These are phyloP conservation scores for Ammodramus savannarum DNA, from an alignment of 2,113 vertebrate species.

Conservation along the genomic window DNA sequence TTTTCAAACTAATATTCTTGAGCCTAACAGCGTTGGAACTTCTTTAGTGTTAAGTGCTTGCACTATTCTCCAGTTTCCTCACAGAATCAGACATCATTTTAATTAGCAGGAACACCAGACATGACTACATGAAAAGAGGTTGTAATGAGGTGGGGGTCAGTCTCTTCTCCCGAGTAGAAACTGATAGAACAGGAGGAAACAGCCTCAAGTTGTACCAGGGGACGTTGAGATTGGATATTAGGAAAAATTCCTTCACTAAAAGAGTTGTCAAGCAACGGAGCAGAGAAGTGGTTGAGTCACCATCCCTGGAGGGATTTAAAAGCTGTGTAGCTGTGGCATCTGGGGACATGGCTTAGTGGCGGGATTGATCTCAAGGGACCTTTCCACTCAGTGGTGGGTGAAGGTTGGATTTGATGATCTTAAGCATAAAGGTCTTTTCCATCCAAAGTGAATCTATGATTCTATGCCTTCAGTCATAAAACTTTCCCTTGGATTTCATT, in stretches of 20 bases:
- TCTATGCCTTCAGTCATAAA: neutral
- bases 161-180: neutral
- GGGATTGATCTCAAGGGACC: neutral
- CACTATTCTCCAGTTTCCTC: constrained; percentile 20
- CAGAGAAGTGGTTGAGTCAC: neutral
- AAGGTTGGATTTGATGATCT: neutral
- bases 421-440: neutral
- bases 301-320: neutral
- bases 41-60: constrained; percentile 33
- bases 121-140: neutral
- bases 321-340: neutral
- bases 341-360: neutral
- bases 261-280: neutral
- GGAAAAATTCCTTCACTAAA: neutral
- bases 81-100: constrained; percentile 41
- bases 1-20: constrained; percentile 55
- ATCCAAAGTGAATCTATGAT: neutral
- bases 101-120: constrained; percentile 47
- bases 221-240: neutral
- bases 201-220: neutral
- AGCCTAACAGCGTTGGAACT: constrained; percentile 45
- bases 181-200: neutral
- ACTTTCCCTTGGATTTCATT: constrained; percentile 17
- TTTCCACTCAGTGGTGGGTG: neutral
- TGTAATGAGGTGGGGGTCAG: neutral